Evolutionary conservation across 1,140 invertebrate genomes (phyloP).

Genomic region (Archivesica marissinica): DNA sequence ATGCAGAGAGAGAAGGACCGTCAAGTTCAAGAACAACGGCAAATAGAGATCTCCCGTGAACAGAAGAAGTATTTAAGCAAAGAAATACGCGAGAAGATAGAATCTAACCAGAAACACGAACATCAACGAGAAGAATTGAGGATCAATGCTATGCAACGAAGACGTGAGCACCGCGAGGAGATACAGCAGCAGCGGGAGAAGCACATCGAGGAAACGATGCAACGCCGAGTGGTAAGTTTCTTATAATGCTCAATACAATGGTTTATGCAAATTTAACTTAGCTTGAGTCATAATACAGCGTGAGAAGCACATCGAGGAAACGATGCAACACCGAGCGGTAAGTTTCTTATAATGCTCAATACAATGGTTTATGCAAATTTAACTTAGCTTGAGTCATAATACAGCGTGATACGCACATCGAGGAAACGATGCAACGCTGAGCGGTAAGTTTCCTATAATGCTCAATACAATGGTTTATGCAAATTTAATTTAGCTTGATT

Average conservation of each 20-base stretch:
- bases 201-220: conserved; percentile 68
- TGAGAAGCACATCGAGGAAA: conserved; percentile 71
- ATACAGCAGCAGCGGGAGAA: conserved; percentile 68
- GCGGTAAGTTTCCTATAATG: conserved; percentile 69
- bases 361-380: too few species aligned
- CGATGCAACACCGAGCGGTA: conserved; percentile 73
- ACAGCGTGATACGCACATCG: conserved; percentile 71
- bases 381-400: too few species aligned
- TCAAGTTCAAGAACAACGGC: conserved; percentile 73
- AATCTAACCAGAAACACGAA: conserved; percentile 72
- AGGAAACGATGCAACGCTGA: conserved; percentile 69
- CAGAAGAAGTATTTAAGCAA: conserved; percentile 78
- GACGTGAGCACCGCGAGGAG: conserved; percentile 75
- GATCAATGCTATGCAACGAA: conserved; percentile 72
- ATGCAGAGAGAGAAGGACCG: conserved; percentile 75
- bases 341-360: conserved; percentile 27
- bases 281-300: too few species aligned
- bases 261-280: too few species aligned
- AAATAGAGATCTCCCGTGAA: conserved; percentile 72
- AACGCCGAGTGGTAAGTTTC: conserved; percentile 73
- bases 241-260: too few species aligned
- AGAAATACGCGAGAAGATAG: conserved; percentile 74
- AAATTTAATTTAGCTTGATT: too few species aligned
- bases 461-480: too few species aligned
- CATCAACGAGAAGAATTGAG: conserved; percentile 70